Conservation (phyloP, 1,140 invertebrate species). For the Prorops nasuta region DNA sequence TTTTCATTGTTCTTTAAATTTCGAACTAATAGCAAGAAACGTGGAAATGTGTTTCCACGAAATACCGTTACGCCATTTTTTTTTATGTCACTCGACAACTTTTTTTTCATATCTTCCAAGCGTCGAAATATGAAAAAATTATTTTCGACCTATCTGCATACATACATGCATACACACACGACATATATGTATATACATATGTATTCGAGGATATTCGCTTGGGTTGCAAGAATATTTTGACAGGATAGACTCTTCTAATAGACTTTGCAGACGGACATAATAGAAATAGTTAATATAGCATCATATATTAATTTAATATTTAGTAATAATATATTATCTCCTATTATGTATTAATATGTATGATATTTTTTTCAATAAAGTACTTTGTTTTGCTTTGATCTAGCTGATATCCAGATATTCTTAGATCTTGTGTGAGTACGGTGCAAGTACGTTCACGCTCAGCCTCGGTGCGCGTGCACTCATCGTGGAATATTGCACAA, state of each 20-base stretch:
- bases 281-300: conserved; percentile 55
- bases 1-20: no score
- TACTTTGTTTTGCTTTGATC: not conserved
- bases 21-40: no score
- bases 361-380: conserved; percentile 22
- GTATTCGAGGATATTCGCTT: conserved; percentile 33
- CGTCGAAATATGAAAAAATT: conserved; percentile 16
- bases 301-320: conserved; percentile 44
- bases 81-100: no score
- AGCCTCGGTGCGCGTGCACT: not conserved
- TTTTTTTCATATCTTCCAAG: no score
- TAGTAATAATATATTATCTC: conserved; percentile 43
- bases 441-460: not conserved
- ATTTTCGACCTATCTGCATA: conserved; percentile 18
- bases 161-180: conserved; percentile 8
- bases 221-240: conserved; percentile 38
- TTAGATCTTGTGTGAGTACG: conserved; percentile 13
- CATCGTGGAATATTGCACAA: not conserved
- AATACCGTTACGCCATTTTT: no score
- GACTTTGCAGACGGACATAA: conserved; percentile 56
- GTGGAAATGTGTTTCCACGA: no score
- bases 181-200: conserved; percentile 11
- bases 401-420: conserved; percentile 1
- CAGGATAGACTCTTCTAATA: conserved; percentile 56
- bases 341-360: conserved; percentile 38